Evolutionary conservation across 53 echinoderm and acorn worm genomes (phyloP).

Genomic region (Temnopleurus reevesii): DNA sequence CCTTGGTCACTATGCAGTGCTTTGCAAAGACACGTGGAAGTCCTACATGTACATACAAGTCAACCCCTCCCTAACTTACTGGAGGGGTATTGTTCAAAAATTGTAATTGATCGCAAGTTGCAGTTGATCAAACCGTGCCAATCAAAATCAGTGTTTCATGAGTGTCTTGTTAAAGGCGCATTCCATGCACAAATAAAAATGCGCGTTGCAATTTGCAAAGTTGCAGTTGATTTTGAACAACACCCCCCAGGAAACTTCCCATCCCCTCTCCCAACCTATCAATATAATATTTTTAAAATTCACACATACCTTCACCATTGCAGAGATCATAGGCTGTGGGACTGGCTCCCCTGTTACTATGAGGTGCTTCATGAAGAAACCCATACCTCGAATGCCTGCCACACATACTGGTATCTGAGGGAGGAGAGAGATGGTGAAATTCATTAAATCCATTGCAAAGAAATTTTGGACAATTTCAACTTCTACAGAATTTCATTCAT

Average conservation of each 20-base stretch:
- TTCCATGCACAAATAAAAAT: too few relatives aligned
- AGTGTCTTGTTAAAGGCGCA: too few relatives aligned
- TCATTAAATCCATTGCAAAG: too few relatives aligned
- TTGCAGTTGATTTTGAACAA: too few relatives aligned
- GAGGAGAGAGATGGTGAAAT: not conserved
- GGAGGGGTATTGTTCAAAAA: too few relatives aligned
- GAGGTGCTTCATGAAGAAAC: slow-evolving; percentile 77
- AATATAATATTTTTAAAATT: not conserved
- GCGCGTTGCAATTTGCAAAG: too few relatives aligned
- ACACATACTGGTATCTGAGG: slow-evolving; percentile 85
- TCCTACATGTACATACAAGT: too few relatives aligned
- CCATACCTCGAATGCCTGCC: slow-evolving; percentile 77
- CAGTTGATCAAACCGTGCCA: too few relatives aligned
- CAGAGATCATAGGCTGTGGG: slow-evolving; percentile 62
- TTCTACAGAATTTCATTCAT: too few relatives aligned
- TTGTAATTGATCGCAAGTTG: too few relatives aligned
- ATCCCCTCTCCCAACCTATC: not conserved
- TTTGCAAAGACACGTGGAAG: slow-evolving; percentile 76
- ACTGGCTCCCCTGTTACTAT: slow-evolving; percentile 64
- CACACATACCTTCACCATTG: slow-evolving; percentile 70
- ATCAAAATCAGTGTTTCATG: too few relatives aligned
- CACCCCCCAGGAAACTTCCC: not conserved
- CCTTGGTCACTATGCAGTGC: slow-evolving; percentile 58
- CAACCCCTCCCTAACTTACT: slow-evolving; percentile 32
- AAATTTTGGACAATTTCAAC: too few relatives aligned